Conservation (phyloP, 2,797 vertebrate species). For the Rhadinocentrus ornatus region DNA sequence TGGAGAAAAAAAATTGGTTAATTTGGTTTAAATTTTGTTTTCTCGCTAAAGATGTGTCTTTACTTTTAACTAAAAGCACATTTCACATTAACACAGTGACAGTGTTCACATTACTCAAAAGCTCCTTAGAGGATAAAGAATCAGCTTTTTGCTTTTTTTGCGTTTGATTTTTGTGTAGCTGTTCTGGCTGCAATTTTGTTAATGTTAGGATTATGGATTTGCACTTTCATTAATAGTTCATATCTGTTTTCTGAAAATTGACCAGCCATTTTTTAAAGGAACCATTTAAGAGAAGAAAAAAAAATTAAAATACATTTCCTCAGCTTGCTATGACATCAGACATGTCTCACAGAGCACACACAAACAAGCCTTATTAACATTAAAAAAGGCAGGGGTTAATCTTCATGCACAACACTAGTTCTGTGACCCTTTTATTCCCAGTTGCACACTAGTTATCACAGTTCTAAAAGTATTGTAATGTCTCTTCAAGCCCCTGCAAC, state of each 20-base stretch:
- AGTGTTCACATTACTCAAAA: constrained; percentile 4
- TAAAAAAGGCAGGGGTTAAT: constrained; percentile 28
- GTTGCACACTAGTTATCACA: constrained; percentile 33
- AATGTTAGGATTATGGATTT: constrained; percentile 13
- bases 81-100: constrained; percentile 6
- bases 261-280: constrained; percentile 11
- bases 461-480: constrained; percentile 9
- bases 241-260: constrained; percentile 19
- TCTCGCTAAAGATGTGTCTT: neutral
- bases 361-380: constrained; percentile 31
- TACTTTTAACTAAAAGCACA: constrained; percentile 2
- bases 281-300: constrained; percentile 18
- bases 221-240: neutral
- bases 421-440: neutral
- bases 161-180: constrained; percentile 17
- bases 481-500: constrained; percentile 39
- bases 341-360: constrained; percentile 29
- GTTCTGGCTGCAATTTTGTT: constrained; percentile 21
- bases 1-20: neutral
- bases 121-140: constrained; percentile 5
- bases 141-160: neutral
- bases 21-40: neutral
- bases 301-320: constrained; percentile 25
- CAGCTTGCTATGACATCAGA: constrained; percentile 19
- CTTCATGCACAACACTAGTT: constrained; percentile 6